A percentile compares a stretch with the other conserved stretches of the same genome.
Conservation (phyloP, 2,888 invertebrate species). For the Drosophila yooni region DNA sequence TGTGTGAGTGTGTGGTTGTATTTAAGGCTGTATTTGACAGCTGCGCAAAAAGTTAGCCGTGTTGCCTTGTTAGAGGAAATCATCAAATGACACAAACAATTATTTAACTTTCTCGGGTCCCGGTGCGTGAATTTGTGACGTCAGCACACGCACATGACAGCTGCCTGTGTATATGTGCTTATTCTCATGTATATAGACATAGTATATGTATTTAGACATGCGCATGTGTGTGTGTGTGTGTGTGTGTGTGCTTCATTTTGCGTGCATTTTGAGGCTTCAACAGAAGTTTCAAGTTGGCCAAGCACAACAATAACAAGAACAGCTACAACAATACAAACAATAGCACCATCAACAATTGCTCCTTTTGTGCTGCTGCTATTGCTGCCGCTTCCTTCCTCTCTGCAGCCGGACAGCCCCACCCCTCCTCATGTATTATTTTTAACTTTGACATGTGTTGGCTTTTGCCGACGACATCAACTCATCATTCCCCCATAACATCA, state of each 20-base stretch:
- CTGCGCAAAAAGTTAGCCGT: slow-evolving; percentile 63
- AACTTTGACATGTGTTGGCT: slow-evolving; percentile 79
- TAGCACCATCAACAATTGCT: slow-evolving; percentile 46
- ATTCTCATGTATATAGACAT: background rate
- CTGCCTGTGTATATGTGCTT: slow-evolving; percentile 28
- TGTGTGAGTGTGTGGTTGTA: background rate
- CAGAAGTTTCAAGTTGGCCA: slow-evolving; percentile 65
- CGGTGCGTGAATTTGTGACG: slow-evolving; percentile 73
- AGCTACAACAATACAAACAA: slow-evolving; percentile 32
- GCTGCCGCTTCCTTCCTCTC: slow-evolving; percentile 1
- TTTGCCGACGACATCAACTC: slow-evolving; percentile 70
- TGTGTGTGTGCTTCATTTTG: slow-evolving; percentile 29
- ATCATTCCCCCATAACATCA: slow-evolving; percentile 62
- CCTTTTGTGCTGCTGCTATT: slow-evolving; percentile 28
- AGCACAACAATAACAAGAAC: slow-evolving; percentile 37
- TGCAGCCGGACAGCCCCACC: slow-evolving; percentile 22
- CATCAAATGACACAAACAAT: slow-evolving; percentile 81
- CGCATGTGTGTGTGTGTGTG: slow-evolving; percentile 1
- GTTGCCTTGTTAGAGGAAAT: slow-evolving; percentile 73
- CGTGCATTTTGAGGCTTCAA: slow-evolving; percentile 58
- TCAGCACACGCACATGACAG: slow-evolving; percentile 61
- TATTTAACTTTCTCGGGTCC: slow-evolving; percentile 75
- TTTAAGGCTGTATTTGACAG: slow-evolving; percentile 45
- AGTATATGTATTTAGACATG: slow-evolving; percentile 4
- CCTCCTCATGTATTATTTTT: slow-evolving; percentile 65